Evolutionary conservation across 2,113 vertebrate genomes (phyloP).

Genomic region (Microcebus jonahi): DNA sequence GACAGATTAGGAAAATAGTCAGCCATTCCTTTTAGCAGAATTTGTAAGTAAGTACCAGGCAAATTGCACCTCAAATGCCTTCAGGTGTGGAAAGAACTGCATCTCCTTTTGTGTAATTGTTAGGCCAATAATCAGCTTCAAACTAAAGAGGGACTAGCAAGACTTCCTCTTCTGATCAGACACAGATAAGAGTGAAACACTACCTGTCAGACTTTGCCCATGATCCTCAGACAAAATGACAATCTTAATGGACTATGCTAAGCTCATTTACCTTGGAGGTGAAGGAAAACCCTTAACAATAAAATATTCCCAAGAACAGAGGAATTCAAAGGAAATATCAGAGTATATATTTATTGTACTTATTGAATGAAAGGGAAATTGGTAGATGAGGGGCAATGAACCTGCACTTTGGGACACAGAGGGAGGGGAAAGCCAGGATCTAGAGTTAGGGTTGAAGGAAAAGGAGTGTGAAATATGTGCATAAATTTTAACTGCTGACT

Average conservation of each 20-base stretch:
- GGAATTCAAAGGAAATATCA: conserved; percentile 6
- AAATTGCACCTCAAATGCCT: conserved; percentile 78
- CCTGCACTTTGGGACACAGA: not conserved
- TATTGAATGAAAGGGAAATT: conserved; percentile 29
- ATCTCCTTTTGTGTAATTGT: conserved; percentile 62
- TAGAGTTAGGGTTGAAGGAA: not conserved
- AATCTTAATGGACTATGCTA: conserved; percentile 69
- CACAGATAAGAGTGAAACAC: conserved; percentile 85
- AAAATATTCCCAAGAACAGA: not conserved
- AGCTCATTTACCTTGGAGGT: conserved; percentile 56
- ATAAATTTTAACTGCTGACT: not conserved
- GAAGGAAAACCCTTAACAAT: conserved; percentile 46
- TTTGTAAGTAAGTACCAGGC: conserved; percentile 63
- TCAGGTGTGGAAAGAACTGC: conserved; percentile 75
- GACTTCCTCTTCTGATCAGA: conserved; percentile 83
- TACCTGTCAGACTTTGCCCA: conserved; percentile 70
- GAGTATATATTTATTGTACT: not conserved
- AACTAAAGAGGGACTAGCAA: conserved; percentile 73
- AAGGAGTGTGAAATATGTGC: not conserved
- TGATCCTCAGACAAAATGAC: conserved; percentile 59
- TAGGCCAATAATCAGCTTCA: conserved; percentile 75
- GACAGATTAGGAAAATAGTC: conserved; percentile 70
- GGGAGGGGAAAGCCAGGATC: not conserved
- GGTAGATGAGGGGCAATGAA: not conserved
- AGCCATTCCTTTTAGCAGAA: conserved; percentile 69